Evolutionary conservation across 2,113 vertebrate genomes (phyloP), one percentile per base, ranked within the genome.

Genomic region (Craseonycteris thonglongyai): DNA sequence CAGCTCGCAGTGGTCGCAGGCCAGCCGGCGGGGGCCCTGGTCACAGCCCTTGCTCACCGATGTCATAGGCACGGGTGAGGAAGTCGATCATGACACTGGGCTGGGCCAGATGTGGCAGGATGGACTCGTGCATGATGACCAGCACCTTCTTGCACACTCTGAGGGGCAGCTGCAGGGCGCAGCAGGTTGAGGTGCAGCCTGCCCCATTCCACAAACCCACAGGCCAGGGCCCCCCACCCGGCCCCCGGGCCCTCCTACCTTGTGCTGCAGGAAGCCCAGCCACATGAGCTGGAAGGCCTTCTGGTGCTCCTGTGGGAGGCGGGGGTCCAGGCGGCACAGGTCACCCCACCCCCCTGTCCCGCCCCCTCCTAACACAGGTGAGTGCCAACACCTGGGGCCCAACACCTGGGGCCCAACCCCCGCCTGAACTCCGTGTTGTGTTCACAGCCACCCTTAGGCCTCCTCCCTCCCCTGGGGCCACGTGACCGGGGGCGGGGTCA

Each of bases 21-120:
- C 58, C 5, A 21, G 42, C 22, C 1, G 19, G n/a, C n/a, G n/a
- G n/a, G n/a, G 59, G 5, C 78, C 22, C 40, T n/a, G 30, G 15
- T 24, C 7, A 14, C 10, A 1, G 18, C 0, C 19, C 24, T 47
- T 40, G 59, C 99, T 97, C 97, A 99, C 99, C 99, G 12, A 99
- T 96, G 14, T 99, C 98, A 35, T 99, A 99, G 61, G 99, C 99
- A 0, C 98, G 98, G 0, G 99, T 99, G 92, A 99, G 94, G 96
- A 99, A 99, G 97, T 99, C 99, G 0, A 99, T 99, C 99, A 99
- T 98, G 72, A 99, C 98, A 0, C 98, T 98, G 56, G 99, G 99
- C 82, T 99, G 99, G 2, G 98, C 99, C 99, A 99, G 98, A 96
- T 99, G 98, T 0, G 99, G 99, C 94, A 99, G 96, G 90, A 99